phyloP scores from a whole-genome alignment of 2,113 vertebrate genomes.

The Pedetes capensis region DNA sequence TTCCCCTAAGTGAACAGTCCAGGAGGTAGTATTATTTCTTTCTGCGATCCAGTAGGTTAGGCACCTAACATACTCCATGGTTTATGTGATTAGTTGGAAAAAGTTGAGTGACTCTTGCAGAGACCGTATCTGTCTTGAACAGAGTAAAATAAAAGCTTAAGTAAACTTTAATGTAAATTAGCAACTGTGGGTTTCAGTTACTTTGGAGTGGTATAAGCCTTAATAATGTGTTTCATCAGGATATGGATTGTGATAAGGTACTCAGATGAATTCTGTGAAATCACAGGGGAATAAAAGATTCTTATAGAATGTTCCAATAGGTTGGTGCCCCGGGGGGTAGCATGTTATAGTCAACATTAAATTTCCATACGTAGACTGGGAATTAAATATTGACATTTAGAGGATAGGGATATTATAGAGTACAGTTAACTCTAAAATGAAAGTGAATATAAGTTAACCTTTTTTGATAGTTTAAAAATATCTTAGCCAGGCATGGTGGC shows the following conservation, averaged over 20 bases:
- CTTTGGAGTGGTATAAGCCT: slow-evolving; percentile 1
- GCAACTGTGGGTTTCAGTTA: slow-evolving; percentile 13
- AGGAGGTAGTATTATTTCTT: not conserved
- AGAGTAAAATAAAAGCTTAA: slow-evolving; percentile 22
- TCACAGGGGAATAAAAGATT: slow-evolving; percentile 41
- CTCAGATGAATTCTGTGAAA: slow-evolving; percentile 49
- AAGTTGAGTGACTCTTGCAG: not conserved
- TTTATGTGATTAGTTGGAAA: not conserved
- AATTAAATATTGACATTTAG: slow-evolving; percentile 52
- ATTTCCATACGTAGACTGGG: slow-evolving; percentile 5
- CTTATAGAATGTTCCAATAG: not conserved
- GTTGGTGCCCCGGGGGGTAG: not conserved
- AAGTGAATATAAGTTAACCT: slow-evolving; percentile 20
- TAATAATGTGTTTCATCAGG: slow-evolving; percentile 44
- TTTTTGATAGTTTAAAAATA: not conserved
- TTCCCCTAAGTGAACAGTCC: not conserved
- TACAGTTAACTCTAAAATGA: slow-evolving; percentile 32
- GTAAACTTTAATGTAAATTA: slow-evolving; percentile 23
- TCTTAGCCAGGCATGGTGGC: no score
- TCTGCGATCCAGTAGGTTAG: not conserved
- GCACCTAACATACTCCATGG: no score
- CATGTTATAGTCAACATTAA: slow-evolving; percentile 23
- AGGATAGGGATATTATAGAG: not conserved
- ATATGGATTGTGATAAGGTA: slow-evolving; percentile 51
- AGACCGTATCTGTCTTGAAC: not conserved